phyloP scores from a whole-genome alignment of 2,113 vertebrate genomes.

The Corapipo altera region DNA sequence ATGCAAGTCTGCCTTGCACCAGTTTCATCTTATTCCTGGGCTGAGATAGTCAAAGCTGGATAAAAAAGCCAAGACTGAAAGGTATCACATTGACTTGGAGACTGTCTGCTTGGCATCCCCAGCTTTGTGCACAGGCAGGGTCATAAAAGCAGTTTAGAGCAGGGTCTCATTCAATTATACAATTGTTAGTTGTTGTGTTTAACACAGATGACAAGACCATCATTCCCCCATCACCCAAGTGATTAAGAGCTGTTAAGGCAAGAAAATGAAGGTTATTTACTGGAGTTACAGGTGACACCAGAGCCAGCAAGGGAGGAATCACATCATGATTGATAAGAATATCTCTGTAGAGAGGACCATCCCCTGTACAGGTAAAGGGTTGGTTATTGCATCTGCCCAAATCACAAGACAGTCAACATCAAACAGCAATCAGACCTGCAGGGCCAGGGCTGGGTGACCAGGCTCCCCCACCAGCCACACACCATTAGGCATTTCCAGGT shows the following conservation, averaged over 20 bases:
- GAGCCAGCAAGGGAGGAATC: constrained; percentile 80
- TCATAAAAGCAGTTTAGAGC: not conserved
- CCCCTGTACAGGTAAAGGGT: constrained; percentile 72
- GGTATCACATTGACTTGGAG: not conserved
- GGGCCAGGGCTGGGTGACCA: not conserved
- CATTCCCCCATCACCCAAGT: not conserved
- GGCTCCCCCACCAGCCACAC: not conserved
- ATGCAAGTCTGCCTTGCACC: not conserved
- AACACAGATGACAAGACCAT: not conserved
- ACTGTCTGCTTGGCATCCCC: not conserved
- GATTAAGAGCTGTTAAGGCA: not conserved
- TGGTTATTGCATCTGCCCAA: not conserved
- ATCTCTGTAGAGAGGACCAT: constrained; percentile 85
- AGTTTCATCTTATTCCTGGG: not conserved
- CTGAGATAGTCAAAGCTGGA: not conserved
- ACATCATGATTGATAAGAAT: constrained; percentile 77
- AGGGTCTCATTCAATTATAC: not conserved
- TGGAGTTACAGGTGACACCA: constrained; percentile 80
- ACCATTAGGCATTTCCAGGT: not conserved
- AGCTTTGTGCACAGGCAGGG: not conserved
- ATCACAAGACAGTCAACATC: not conserved
- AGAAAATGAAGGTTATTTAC: constrained; percentile 72
- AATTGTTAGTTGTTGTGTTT: not conserved
- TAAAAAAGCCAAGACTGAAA: not conserved
- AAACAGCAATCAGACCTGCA: not conserved